Percentiles rank a stretch among this genome's conserved stretches.
These are phyloP conservation scores for Oriolus oriolus DNA, from an alignment of 2,113 vertebrate species.

Conservation along the genomic window DNA sequence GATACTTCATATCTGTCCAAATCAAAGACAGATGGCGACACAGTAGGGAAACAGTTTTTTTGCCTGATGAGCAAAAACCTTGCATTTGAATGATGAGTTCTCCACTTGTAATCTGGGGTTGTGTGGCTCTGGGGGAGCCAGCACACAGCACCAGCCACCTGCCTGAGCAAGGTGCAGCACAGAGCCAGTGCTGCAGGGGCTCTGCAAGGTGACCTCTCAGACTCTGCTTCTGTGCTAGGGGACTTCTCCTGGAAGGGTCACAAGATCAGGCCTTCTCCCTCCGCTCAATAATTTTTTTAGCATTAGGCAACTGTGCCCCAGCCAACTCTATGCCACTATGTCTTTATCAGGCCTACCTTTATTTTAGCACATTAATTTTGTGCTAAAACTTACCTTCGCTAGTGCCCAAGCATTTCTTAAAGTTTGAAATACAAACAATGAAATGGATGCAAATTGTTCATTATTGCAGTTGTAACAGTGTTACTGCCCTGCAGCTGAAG, in stretches of 20 bases:
- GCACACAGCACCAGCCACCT: not conserved
- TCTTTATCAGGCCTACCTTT: not conserved
- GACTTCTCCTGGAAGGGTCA: not conserved
- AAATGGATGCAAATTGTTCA: not conserved
- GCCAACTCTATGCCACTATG: not conserved
- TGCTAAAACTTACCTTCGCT: not conserved
- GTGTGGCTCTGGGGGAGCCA: not conserved
- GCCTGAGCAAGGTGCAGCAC: not conserved
- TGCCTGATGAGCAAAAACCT: not conserved
- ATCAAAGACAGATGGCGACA: not conserved
- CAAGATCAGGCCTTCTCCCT: not conserved
- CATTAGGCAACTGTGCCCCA: not conserved
- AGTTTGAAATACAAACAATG: not conserved
- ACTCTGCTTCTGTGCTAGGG: not conserved
- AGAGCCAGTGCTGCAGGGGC: not conserved
- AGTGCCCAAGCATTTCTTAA: not conserved
- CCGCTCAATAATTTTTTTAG: not conserved
- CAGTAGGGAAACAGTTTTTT: not conserved
- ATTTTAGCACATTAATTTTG: not conserved
- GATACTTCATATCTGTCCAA: not conserved
- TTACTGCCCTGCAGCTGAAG: not conserved
- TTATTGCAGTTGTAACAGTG: not conserved
- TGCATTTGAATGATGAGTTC: not conserved
- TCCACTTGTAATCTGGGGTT: rapidly evolving
- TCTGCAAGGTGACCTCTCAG: not conserved